Evolutionary conservation across 2,888 invertebrate genomes (phyloP), one percentile per base, ranked within the genome.

Genomic region (Isotomurus palustris): DNA sequence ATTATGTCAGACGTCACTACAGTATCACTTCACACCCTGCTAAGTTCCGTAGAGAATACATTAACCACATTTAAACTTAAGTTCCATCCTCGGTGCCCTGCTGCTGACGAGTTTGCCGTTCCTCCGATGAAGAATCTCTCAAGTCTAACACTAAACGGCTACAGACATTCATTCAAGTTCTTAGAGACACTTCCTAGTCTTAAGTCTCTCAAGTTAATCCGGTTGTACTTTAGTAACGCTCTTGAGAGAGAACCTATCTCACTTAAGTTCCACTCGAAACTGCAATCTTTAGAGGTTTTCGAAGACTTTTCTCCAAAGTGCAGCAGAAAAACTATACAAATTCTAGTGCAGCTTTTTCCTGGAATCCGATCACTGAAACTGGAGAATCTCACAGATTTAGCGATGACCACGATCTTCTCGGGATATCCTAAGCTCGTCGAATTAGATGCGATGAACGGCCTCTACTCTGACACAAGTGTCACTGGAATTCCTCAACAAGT

Each of bases 371-470:
- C 27, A 25, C 41, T 65, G 12, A 60, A 58, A 45, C 28, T 65
- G 52, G 65, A 65, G 27, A 65, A 65, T 45, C 25, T 65, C 21
- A 55, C 51, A 12, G 65, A 65, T 52, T 58, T 56, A 14, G 58
- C 57, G 6, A 14, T 65, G 22, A n/a, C 29, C 8, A 54, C 56
- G 41, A 50, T 65, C 21, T 65, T 65, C 54, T 40, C 40, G 8
- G 58, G 52, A 40, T 58, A 56, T 51, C 62, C 60, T 4, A 41
- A 41, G 3, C 22, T 65, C 27, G 44, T 56, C n/a, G 62, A 58
- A 5, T 40, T 65, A 22, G 56, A 62, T 65, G 60, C 52, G 36
- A 40, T 58, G 40, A 62, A 60, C 52, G 62, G 65, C 17, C 49
- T 50, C 35, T 65, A 60, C 38, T 60, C 65, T 2, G 65, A 65